Evolutionary conservation across 2,888 invertebrate species (phyloP).

Genomic region (Brachypterus glaber): DNA sequence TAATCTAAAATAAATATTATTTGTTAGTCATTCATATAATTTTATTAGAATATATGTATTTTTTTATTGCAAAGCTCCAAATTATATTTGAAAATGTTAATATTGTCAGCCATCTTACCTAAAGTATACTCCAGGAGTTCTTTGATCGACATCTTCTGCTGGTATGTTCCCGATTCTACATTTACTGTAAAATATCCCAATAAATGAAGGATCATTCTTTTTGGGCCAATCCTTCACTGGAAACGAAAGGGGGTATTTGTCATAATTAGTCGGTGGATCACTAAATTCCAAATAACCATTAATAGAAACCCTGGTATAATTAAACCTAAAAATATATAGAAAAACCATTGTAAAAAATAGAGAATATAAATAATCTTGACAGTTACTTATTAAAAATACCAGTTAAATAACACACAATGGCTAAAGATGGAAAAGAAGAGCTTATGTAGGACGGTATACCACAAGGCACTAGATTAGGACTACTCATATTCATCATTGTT

Average conservation of each 20-base stretch:
- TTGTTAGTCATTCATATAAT: no score
- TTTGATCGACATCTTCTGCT: constrained; percentile 63
- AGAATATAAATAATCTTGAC: not conserved
- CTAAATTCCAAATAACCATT: constrained; percentile 65
- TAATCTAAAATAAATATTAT: no score
- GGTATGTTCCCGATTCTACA: constrained; percentile 69
- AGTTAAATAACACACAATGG: no score
- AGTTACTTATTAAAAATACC: no score
- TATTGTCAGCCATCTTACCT: no score
- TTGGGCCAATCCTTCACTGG: constrained; percentile 80
- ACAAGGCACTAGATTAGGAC: no score
- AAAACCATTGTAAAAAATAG: not conserved
- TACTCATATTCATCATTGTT: no score
- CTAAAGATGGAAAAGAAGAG: no score
- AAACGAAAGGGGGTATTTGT: constrained; percentile 76
- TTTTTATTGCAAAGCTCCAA: no score
- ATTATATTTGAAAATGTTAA: no score
- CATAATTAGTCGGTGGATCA: constrained; percentile 76
- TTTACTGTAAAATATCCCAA: constrained; percentile 87
- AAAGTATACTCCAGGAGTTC: constrained; percentile 71
- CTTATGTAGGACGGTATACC: not conserved
- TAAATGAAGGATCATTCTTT: constrained; percentile 82
- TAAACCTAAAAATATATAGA: no score
- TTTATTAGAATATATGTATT: no score
- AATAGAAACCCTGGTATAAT: constrained; percentile 74